These are phyloP conservation scores for Bos indicus DNA, from an alignment of 2,113 vertebrate genomes.

Conservation along the genomic window DNA sequence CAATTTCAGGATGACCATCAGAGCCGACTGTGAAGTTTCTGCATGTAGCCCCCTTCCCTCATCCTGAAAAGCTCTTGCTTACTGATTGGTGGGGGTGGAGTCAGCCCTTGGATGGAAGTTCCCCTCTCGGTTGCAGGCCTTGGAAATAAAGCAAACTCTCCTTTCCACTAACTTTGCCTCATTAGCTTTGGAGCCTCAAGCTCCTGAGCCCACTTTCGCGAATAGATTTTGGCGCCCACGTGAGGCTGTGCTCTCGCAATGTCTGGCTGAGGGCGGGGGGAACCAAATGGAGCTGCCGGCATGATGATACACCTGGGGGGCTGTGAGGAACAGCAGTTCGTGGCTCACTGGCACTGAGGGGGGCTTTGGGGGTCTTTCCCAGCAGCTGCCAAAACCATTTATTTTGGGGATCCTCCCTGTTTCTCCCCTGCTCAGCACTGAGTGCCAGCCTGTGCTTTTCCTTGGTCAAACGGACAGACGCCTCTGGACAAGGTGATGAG, in stretches of 20 bases:
- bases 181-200: not conserved
- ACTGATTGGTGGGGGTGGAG: not conserved
- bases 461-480: not conserved
- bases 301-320: accelerated
- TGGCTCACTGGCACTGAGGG: not conserved
- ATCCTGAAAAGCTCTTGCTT: not conserved
- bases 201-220: not conserved
- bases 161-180: not conserved
- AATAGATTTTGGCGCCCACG: not conserved
- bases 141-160: not conserved
- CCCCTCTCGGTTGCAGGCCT: not conserved
- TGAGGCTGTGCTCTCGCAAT: not conserved
- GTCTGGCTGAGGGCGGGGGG: not conserved
- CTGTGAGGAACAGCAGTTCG: accelerated
- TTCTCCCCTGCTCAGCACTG: not conserved
- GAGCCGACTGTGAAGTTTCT: not conserved
- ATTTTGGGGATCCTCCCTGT: not conserved
- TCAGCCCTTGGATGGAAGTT: not conserved
- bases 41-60: not conserved
- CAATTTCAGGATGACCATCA: not conserved
- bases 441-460: not conserved
- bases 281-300: accelerated
- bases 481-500: not conserved
- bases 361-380: not conserved
- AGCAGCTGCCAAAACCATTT: not conserved